phyloP scores from a whole-genome alignment of 2,113 vertebrate genomes.

The Ptilonorhynchus violaceus region DNA sequence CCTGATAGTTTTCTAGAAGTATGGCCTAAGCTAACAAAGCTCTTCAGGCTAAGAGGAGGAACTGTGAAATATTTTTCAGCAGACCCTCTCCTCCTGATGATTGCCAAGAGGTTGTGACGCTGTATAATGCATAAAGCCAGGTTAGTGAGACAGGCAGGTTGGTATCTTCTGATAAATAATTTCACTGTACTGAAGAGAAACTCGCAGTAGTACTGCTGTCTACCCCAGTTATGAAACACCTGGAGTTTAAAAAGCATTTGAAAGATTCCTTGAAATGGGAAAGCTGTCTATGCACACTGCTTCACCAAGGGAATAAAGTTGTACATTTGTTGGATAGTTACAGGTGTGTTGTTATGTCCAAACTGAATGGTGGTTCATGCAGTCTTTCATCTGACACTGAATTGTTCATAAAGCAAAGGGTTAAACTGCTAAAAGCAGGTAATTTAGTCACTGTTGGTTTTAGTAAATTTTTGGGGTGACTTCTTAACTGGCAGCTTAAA shows the following conservation, averaged over 20 bases:
- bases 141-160: background rate
- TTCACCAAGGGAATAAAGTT: background rate
- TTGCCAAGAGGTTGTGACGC: background rate
- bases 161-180: background rate
- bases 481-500: background rate
- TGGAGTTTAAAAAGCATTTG: background rate
- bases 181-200: background rate
- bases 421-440: background rate
- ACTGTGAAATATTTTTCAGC: background rate
- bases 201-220: background rate
- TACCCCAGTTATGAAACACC: background rate
- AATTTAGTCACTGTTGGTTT: background rate
- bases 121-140: background rate
- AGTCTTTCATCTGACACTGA: background rate
- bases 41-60: background rate
- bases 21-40: background rate
- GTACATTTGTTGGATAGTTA: background rate
- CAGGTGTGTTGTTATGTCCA: background rate
- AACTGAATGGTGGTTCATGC: background rate
- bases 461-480: background rate
- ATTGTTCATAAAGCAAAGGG: slow-evolving; percentile 11
- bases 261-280: background rate
- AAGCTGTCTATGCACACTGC: background rate
- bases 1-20: background rate
- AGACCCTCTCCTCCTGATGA: background rate